Percentiles rank a stretch among this genome's conserved stretches.
Evolutionary conservation across 2,888 invertebrate species (phyloP).

Genomic region (Sinopyrophorus schimmeli): DNA sequence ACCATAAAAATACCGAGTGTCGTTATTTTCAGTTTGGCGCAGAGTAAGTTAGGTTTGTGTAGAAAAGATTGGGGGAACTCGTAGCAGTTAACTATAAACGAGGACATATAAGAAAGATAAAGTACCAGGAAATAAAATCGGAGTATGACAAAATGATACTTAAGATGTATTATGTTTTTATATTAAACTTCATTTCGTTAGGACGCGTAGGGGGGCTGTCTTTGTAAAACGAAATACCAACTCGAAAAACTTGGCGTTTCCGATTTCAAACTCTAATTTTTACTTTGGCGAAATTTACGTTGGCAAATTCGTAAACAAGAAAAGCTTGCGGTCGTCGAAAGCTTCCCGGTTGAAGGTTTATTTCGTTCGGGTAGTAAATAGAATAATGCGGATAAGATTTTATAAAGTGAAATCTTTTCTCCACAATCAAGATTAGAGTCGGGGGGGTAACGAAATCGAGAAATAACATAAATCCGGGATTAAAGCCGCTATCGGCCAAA

Average conservation of each 20-base stretch:
- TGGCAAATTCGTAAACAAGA: too few species aligned
- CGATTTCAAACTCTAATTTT: too few species aligned
- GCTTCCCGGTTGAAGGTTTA: too few species aligned
- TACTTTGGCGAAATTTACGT: too few species aligned
- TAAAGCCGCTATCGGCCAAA: conserved; percentile 52
- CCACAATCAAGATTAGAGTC: conserved; percentile 32
- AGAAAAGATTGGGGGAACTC: conserved; percentile 38
- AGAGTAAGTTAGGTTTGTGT: conserved; percentile 27
- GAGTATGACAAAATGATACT: conserved; percentile 51
- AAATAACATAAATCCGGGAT: conserved; percentile 57
- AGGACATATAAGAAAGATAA: conserved; percentile 54
- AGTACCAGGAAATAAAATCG: conserved; percentile 53
- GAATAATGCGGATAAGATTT: conserved; percentile 3
- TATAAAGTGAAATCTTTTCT: conserved; percentile 28
- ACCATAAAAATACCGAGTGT: conserved; percentile 42
- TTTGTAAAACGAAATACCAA: too few species aligned
- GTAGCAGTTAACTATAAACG: conserved; percentile 45
- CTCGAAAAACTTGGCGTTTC: too few species aligned
- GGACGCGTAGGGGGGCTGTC: too few species aligned
- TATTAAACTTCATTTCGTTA: too few species aligned
- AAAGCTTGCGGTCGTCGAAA: background rate
- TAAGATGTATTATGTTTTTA: conserved; percentile 42
- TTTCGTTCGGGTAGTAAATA: conserved; percentile 1
- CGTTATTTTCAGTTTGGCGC: conserved; percentile 45
- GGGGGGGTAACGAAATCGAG: conserved; percentile 44